Evolutionary conservation across 2,797 vertebrate species (phyloP).

Genomic region (Acomys russatus): DNA sequence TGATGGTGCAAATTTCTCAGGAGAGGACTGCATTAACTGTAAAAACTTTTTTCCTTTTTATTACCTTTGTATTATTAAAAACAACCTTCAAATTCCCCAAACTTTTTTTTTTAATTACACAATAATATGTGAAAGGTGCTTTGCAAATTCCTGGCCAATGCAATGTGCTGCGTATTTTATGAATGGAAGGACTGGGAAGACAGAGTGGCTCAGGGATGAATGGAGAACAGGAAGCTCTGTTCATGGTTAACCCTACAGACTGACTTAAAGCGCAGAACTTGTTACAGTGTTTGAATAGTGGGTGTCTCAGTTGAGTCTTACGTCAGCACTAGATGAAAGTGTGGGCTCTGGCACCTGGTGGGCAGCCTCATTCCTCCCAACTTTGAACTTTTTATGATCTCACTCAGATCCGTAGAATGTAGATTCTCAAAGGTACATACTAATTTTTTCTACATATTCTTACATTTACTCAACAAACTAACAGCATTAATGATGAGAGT

Average conservation of each 20-base stretch:
- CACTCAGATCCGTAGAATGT: background rate
- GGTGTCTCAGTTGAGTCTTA: slow-evolving; percentile 49
- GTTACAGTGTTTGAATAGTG: slow-evolving; percentile 67
- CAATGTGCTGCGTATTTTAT: slow-evolving; percentile 48
- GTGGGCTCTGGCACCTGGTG: slow-evolving; percentile 45
- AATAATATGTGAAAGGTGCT: background rate
- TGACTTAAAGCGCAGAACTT: slow-evolving; percentile 44
- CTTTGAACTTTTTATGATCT: slow-evolving; percentile 18
- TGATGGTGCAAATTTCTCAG: background rate
- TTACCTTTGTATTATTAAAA: background rate
- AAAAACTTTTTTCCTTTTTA: background rate
- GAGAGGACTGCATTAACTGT: too few relatives aligned
- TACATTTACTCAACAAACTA: background rate
- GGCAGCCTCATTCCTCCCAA: background rate
- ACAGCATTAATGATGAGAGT: background rate
- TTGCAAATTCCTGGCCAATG: slow-evolving; percentile 35
- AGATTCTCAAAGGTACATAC: background rate
- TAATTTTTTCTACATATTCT: slow-evolving; percentile 21
- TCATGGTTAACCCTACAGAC: slow-evolving; percentile 57
- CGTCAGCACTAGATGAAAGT: slow-evolving; percentile 65
- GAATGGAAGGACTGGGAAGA: slow-evolving; percentile 46
- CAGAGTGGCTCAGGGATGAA: slow-evolving; percentile 55
- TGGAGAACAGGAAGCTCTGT: slow-evolving; percentile 61
- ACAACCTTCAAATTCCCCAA: background rate
- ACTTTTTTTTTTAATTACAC: background rate